phyloP scores from a whole-genome alignment of 2,113 vertebrate species.

The Corythoichthys intestinalis region DNA sequence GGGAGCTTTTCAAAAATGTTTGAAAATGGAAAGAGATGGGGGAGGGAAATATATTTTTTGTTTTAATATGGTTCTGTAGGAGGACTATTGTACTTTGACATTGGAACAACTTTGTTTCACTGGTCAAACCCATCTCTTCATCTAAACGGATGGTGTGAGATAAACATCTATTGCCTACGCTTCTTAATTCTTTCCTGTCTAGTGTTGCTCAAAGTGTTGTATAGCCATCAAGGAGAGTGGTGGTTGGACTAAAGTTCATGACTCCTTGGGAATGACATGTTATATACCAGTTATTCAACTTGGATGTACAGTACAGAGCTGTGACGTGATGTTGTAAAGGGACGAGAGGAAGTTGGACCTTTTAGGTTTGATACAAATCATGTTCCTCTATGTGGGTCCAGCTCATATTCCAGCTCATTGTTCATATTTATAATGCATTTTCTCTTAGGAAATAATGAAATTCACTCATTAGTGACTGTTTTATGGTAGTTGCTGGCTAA shows the following conservation, averaged over 20 bases:
- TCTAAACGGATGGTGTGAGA: conserved; percentile 63
- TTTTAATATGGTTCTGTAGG: no score
- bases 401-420: no score
- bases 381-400: conserved; percentile 13
- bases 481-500: conserved; percentile 18
- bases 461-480: conserved; percentile 2
- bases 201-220: conserved; percentile 67
- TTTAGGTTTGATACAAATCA: no score
- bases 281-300: conserved; percentile 46
- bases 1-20: no score
- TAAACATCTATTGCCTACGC: conserved; percentile 73
- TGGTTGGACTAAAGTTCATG: conserved; percentile 74
- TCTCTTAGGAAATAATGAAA: background rate
- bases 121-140: conserved; percentile 24
- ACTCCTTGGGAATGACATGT: conserved; percentile 62
- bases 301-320: conserved; percentile 23
- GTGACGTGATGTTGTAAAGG: conserved; percentile 36
- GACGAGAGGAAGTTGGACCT: conserved; percentile 43
- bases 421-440: no score
- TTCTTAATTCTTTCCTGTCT: conserved; percentile 76
- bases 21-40: no score
- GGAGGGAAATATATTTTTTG: no score
- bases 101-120: conserved; percentile 27
- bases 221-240: conserved; percentile 48
- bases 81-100: background rate